Evolutionary conservation across 2,113 vertebrate genomes (phyloP).

Genomic region (Globicephala melas): DNA sequence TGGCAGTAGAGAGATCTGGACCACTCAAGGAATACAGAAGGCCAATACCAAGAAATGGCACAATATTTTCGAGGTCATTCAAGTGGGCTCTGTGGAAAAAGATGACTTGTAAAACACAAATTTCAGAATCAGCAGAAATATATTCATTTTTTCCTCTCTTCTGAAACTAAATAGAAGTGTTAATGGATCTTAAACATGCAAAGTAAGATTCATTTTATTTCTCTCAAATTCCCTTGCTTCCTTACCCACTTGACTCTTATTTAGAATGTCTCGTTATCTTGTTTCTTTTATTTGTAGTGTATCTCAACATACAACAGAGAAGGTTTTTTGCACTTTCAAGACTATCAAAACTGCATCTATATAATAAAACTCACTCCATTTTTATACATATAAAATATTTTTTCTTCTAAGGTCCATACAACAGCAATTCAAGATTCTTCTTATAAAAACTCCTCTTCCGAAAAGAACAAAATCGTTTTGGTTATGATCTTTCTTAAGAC

Average conservation of each 20-base stretch:
- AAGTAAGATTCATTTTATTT: neutral
- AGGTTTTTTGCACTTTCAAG: neutral
- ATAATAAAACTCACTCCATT: neutral
- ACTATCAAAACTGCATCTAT: neutral
- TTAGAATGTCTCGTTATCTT: neutral
- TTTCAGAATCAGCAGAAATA: neutral
- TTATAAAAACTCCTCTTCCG: slow-evolving; percentile 10
- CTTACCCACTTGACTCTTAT: neutral
- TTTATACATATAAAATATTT: neutral
- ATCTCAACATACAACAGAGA: neutral
- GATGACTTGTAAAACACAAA: neutral
- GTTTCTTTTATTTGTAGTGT: neutral
- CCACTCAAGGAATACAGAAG: slow-evolving; percentile 89
- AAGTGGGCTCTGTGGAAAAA: slow-evolving; percentile 86
- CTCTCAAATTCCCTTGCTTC: neutral
- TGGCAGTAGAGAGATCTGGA: slow-evolving; percentile 84
- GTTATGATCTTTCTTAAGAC: neutral
- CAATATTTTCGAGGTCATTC: slow-evolving; percentile 95
- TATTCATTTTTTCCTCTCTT: neutral
- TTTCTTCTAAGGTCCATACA: neutral
- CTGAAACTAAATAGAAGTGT: neutral
- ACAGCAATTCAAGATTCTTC: neutral
- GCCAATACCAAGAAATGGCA: slow-evolving; percentile 90
- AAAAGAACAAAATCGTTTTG: neutral
- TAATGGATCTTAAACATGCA: neutral